Percentiles rank a stretch among this genome's conserved stretches.
phyloP scores from a whole-genome alignment of 1,140 invertebrate genomes.

The Drosophila funebris region DNA sequence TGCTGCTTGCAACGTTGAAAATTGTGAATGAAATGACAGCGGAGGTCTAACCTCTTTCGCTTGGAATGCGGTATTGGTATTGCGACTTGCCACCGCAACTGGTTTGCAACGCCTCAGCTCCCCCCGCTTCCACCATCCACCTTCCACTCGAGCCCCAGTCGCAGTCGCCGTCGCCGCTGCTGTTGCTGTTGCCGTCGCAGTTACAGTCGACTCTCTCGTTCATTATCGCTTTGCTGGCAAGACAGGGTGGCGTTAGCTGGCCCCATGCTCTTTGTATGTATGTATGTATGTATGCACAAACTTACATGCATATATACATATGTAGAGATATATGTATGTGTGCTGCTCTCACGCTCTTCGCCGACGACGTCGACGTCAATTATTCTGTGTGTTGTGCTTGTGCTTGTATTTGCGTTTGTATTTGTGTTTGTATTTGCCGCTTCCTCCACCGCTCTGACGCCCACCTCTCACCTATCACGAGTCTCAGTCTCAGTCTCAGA shows the following conservation, averaged over 20 bases:
- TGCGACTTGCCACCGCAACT: constrained; percentile 73
- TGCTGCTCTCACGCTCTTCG: constrained; percentile 21
- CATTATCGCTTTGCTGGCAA: constrained; percentile 76
- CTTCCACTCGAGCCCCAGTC: background rate
- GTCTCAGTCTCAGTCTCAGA: constrained; percentile 9
- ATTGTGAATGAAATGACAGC: constrained; percentile 76
- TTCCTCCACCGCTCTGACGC: constrained; percentile 2
- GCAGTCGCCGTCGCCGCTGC: constrained; percentile 12
- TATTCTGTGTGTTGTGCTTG: constrained; percentile 14
- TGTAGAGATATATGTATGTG: background rate
- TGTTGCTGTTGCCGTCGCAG: constrained; percentile 25
- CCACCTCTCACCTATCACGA: constrained; percentile 6
- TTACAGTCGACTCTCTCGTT: constrained; percentile 39
- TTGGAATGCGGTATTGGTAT: constrained; percentile 72
- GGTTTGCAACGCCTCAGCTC: constrained; percentile 49
- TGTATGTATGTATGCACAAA: constrained; percentile 1
- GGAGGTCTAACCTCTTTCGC: constrained; percentile 71
- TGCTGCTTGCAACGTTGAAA: constrained; percentile 38
- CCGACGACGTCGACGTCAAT: constrained; percentile 9
- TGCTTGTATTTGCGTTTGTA: constrained; percentile 13
- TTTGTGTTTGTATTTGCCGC: constrained; percentile 27
- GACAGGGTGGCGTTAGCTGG: constrained; percentile 64
- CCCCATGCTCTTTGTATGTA: constrained; percentile 24
- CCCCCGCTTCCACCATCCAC: background rate
- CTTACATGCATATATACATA: background rate